Conservation (phyloP, 2,888 invertebrate genomes). For the Mesorhabditis spiculigera region DNA sequence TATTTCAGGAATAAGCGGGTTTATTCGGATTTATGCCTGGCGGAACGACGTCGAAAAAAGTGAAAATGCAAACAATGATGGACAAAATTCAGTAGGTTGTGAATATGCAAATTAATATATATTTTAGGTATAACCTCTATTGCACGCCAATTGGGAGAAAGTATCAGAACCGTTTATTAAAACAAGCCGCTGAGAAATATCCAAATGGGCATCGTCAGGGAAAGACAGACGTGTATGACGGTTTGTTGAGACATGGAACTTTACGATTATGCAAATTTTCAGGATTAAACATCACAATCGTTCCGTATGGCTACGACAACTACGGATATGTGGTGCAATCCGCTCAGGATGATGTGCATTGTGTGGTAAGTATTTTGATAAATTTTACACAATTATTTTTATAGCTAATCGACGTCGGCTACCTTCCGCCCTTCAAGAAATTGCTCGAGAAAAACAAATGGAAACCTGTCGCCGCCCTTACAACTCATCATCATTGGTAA, state of each 20-base stretch:
- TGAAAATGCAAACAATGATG: too few species aligned
- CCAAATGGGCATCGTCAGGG: background rate
- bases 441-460: background rate
- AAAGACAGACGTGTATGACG: background rate
- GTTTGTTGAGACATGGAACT: background rate
- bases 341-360: background rate
- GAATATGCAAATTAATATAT: too few species aligned
- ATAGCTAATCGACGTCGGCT: too few species aligned
- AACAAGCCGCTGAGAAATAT: background rate
- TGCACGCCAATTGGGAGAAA: too few species aligned
- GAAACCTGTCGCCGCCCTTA: slow-evolving; percentile 5
- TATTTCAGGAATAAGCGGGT: too few species aligned
- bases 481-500: slow-evolving; percentile 2
- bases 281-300: background rate
- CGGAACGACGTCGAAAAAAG: too few species aligned
- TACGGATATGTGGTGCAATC: background rate
- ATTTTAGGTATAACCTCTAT: too few species aligned
- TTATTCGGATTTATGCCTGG: too few species aligned
- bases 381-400: background rate
- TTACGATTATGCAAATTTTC: background rate
- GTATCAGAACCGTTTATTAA: too few species aligned
- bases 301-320: background rate
- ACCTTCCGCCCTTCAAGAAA: too few species aligned
- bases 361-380: background rate
- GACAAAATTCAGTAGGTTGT: too few species aligned